These are phyloP conservation scores for Philotrypesis tridentata DNA, from an alignment of 1,140 invertebrate genomes.

Conservation along the genomic window DNA sequence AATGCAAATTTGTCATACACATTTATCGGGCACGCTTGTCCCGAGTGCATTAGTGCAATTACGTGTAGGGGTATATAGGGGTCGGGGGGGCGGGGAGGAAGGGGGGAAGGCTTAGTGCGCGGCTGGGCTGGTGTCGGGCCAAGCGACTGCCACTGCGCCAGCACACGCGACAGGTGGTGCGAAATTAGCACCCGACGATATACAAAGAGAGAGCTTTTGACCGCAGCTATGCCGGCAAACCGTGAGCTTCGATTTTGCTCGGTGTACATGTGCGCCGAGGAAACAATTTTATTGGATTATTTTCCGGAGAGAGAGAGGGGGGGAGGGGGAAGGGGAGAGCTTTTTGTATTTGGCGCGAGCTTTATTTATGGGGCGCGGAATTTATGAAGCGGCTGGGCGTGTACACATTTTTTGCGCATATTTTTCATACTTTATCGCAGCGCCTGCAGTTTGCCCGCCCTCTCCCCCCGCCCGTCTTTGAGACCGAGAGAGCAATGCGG, in stretches of 20 bases:
- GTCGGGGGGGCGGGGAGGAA: no score
- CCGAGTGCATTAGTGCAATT: slow-evolving; percentile 16
- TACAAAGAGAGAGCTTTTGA: neutral
- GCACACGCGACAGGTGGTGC: neutral
- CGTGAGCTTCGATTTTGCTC: neutral
- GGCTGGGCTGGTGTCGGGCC: neutral
- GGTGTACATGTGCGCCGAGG: no score
- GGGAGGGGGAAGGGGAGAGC: no score
- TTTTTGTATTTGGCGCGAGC: neutral
- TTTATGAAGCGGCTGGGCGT: slow-evolving; percentile 2
- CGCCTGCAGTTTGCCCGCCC: no score
- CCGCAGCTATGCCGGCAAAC: neutral
- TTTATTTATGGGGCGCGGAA: neutral
- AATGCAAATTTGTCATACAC: slow-evolving; percentile 19
- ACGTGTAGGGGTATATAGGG: neutral
- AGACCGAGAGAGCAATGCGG: neutral
- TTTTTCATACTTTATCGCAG: neutral
- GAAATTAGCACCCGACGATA: slow-evolving; percentile 10
- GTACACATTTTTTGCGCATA: neutral
- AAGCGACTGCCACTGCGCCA: neutral
- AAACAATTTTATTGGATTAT: neutral
- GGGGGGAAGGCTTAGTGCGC: neutral
- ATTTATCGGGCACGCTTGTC: slow-evolving; percentile 16
- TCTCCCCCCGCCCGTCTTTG: neutral
- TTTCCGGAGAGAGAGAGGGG: neutral